Conservation (phyloP, 2,888 invertebrate genomes). For the Apomyelois bistriatella region DNA sequence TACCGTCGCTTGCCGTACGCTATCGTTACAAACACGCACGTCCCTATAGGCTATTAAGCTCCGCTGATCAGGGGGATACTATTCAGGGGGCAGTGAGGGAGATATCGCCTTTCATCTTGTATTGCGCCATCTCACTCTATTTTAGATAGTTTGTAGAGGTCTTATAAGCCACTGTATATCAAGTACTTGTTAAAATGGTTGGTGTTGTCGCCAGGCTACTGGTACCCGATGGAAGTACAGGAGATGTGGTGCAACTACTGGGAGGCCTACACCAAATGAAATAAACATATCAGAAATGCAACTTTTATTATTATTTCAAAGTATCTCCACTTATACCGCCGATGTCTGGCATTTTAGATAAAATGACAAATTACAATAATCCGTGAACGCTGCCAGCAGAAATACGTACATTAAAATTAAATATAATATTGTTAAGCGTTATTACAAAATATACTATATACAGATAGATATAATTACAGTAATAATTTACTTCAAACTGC, state of each 20-base stretch:
- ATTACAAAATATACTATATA: constrained; percentile 55
- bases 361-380: constrained; percentile 34
- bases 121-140: too few species aligned
- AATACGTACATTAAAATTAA: constrained; percentile 17
- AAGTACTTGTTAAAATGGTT: neutral
- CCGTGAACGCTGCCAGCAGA: constrained; percentile 16
- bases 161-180: too few species aligned
- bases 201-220: constrained; percentile 16
- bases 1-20: too few species aligned
- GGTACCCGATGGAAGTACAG: constrained; percentile 13
- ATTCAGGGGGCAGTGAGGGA: too few species aligned
- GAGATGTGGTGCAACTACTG: constrained; percentile 3
- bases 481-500: constrained; percentile 33
- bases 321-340: constrained; percentile 36
- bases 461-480: constrained; percentile 44
- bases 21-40: too few species aligned
- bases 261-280: neutral
- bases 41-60: too few species aligned
- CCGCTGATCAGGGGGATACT: too few species aligned
- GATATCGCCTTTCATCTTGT: too few species aligned
- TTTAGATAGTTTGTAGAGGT: too few species aligned
- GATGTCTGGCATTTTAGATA: constrained; percentile 30
- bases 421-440: constrained; percentile 28
- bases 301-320: constrained; percentile 63
- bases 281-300: constrained; percentile 53